Conservation (phyloP, 2,113 vertebrate species). For the Gymnarchus niloticus region DNA sequence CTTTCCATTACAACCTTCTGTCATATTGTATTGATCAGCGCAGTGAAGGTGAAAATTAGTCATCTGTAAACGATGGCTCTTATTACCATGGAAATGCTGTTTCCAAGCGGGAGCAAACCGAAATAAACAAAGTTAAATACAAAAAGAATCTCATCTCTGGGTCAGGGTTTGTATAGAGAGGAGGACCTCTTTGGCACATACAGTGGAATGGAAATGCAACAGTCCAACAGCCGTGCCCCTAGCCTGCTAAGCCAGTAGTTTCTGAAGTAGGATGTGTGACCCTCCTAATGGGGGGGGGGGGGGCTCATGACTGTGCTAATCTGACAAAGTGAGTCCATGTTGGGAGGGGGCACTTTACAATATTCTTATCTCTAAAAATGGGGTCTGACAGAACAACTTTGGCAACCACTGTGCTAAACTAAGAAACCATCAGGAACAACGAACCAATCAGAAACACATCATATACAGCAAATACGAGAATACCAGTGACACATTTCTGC, state of each 20-base stretch:
- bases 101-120: constrained; percentile 6
- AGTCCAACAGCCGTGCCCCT: not conserved
- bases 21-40: constrained; percentile 22
- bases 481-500: not conserved
- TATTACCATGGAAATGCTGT: constrained; percentile 12
- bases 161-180: too few species aligned
- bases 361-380: too few species aligned
- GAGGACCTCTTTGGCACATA: not conserved
- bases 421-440: not conserved
- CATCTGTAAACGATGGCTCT: constrained; percentile 21
- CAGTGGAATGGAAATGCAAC: not conserved
- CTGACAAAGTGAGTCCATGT: too few species aligned
- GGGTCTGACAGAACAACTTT: too few species aligned
- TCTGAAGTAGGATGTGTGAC: too few species aligned
- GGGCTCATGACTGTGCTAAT: too few species aligned
- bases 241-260: not conserved
- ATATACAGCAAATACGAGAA: not conserved
- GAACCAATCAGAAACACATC: not conserved
- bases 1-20: constrained; percentile 14
- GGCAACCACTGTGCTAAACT: too few species aligned
- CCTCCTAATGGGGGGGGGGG: too few species aligned
- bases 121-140: not conserved
- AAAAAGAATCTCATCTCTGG: not conserved
- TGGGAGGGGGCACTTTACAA: too few species aligned
- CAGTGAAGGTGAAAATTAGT: constrained; percentile 21